Base-by-base conservation (phyloP, 2,797 vertebrate species). In the Babyrousa celebensis region DNA sequence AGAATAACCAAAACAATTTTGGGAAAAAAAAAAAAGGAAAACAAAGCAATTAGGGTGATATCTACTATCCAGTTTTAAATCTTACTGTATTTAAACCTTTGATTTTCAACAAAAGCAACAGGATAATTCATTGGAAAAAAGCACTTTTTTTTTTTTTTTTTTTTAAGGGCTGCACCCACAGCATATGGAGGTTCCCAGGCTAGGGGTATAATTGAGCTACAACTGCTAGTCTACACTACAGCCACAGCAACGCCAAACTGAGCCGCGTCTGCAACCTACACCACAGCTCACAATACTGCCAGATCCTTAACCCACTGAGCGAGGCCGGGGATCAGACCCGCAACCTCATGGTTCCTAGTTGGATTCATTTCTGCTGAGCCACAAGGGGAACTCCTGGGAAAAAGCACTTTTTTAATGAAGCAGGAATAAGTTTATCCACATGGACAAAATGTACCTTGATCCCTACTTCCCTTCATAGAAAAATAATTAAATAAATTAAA, bases 361-460 rank as follows among this genome's bases (percentile, higher is more conserved):
- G 36, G 36, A 36, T 36, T 36, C 36, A 36, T 36, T 36, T 36
- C 36, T 36, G 36, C 36, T 36, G 36, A 36, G 36, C 36, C 36
- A 36, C 36, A 36, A 36, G 36, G 36, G 36, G 36, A 36, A 36
- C 36, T 36, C 36, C 36, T 36, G 36, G 43, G 1, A 52, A 79
- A 84, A 29, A 40, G 20, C 17, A 54, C 21, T 36, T 23, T 82
- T 29, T 54, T 9, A 56, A 65, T 20, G 9, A 92, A 25, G 5
- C 48, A 52, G 8, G 11, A 74, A 48, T 74, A 93, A 88, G 36
- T 74, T 67, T 71, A 77, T 89, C 32, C 11, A 16, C 15, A 4
- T 52, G 68, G 56, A 70, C 20, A 89, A 95, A 93, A 58, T 70
- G 36, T 43, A 74, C 21, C 48, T 78, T 52, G n/a, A 85, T 32